Evolutionary conservation across 1,140 invertebrate species (phyloP).

Genomic region (Goniozus legneri): DNA sequence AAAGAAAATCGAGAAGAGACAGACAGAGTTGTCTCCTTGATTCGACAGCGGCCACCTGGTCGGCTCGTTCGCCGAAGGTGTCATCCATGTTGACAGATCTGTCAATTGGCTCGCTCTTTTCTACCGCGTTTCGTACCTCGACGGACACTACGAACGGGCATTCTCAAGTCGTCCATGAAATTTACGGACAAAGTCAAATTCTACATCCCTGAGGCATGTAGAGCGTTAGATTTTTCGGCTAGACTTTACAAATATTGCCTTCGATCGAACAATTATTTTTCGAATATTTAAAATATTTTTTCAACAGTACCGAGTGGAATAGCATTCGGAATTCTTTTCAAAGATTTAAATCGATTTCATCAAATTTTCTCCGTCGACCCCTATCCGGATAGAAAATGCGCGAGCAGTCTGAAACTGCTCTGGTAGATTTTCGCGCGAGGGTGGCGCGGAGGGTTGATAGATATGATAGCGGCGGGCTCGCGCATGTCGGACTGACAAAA

Average conservation of each 20-base stretch:
- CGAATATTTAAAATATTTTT: too few species aligned
- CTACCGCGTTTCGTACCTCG: conserved; percentile 5
- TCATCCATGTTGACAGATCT: conserved; percentile 48
- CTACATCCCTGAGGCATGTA: too few species aligned
- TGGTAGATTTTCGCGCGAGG: conserved; percentile 6
- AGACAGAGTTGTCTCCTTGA: conserved; percentile 29
- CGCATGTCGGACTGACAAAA: conserved; percentile 55
- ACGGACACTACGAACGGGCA: too few species aligned
- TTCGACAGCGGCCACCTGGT: conserved; percentile 28
- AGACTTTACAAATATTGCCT: too few species aligned
- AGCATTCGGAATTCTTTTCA: too few species aligned
- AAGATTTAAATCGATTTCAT: too few species aligned
- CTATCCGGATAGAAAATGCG: background rate
- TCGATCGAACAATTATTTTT: too few species aligned
- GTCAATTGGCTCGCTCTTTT: conserved; percentile 35
- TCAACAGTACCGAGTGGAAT: too few species aligned
- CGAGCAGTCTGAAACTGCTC: conserved; percentile 12
- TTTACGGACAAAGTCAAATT: conserved; percentile 16
- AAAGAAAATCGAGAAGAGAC: conserved; percentile 18
- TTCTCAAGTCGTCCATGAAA: conserved; percentile 24
- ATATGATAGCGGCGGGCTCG: conserved; percentile 45
- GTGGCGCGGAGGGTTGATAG: conserved; percentile 40
- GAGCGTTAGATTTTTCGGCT: too few species aligned
- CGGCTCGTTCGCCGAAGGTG: conserved; percentile 29
- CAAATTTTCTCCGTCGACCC: background rate